Evolutionary conservation across 2,888 invertebrate species (phyloP).

Genomic region (Sminthurinus aureus): DNA sequence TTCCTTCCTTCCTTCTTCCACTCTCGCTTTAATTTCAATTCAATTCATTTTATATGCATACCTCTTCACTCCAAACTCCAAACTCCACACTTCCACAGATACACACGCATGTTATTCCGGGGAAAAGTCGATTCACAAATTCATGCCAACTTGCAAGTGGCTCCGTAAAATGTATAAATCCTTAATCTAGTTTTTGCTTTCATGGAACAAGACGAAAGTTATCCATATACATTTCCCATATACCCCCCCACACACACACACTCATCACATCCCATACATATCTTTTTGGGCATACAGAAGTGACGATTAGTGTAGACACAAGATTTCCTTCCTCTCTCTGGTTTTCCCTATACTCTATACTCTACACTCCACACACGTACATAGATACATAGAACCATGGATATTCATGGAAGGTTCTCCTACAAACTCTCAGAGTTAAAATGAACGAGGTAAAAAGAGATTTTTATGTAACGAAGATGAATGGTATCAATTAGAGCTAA

Average conservation of each 20-base stretch:
- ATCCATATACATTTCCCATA: neutral
- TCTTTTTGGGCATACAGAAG: neutral
- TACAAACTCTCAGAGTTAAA: neutral
- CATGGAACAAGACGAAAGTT: conserved; percentile 18
- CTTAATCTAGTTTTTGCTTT: conserved; percentile 32
- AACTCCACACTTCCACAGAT: no score
- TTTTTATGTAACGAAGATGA: conserved; percentile 60
- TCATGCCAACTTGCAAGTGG: conserved; percentile 27
- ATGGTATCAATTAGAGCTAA: conserved; percentile 60
- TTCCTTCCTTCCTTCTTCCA: neutral
- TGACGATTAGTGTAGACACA: conserved; percentile 14
- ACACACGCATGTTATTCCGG: no score
- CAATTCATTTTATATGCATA: neutral
- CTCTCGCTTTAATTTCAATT: neutral
- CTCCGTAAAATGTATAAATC: conserved; percentile 24
- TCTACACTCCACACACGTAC: neutral
- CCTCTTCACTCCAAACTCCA: no score
- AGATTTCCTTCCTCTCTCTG: conserved; percentile 4
- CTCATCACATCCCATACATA: neutral
- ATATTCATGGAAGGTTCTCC: neutral
- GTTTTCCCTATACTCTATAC: neutral
- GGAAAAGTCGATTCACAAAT: conserved; percentile 13
- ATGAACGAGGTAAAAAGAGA: conserved; percentile 54
- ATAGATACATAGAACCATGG: no score
- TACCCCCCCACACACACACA: neutral